A percentile compares a stretch with the other conserved stretches of the same genome.
Evolutionary conservation across 2,113 vertebrate species (phyloP).

Genomic region (Elachura formosa): DNA sequence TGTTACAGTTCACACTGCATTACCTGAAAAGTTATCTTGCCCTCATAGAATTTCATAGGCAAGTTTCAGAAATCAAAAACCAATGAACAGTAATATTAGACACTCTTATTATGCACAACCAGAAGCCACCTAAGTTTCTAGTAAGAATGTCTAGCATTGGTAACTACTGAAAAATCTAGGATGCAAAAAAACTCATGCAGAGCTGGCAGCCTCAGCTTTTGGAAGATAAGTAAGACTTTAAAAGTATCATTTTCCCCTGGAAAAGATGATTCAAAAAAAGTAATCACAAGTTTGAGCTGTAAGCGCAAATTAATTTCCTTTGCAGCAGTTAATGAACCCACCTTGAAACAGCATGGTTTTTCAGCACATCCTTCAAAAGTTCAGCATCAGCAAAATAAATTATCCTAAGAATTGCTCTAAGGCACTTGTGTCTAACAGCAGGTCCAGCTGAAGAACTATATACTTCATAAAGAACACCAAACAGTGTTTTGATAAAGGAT

Average conservation of each 20-base stretch:
- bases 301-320: background rate
- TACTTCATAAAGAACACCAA: slow-evolving; percentile 98
- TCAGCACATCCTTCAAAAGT: slow-evolving; percentile 96
- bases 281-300: background rate
- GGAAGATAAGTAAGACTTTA: background rate
- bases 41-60: background rate
- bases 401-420: slow-evolving; percentile 99
- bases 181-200: background rate
- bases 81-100: background rate
- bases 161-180: background rate
- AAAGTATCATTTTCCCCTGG: background rate
- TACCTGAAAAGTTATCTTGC: background rate
- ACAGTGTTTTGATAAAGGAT: slow-evolving; percentile 98
- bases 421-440: slow-evolving; percentile 99
- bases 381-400: slow-evolving; percentile 99
- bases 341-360: slow-evolving; percentile 99
- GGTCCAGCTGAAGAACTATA: slow-evolving; percentile 99
- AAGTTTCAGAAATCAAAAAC: background rate
- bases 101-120: background rate
- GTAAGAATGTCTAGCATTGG: background rate
- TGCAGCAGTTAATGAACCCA: slow-evolving; percentile 22
- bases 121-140: background rate
- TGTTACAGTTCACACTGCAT: background rate
- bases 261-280: background rate
- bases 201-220: background rate